Evolutionary conservation across 2,113 vertebrate genomes (phyloP).

Genomic region (Nannobrachium achirus): DNA sequence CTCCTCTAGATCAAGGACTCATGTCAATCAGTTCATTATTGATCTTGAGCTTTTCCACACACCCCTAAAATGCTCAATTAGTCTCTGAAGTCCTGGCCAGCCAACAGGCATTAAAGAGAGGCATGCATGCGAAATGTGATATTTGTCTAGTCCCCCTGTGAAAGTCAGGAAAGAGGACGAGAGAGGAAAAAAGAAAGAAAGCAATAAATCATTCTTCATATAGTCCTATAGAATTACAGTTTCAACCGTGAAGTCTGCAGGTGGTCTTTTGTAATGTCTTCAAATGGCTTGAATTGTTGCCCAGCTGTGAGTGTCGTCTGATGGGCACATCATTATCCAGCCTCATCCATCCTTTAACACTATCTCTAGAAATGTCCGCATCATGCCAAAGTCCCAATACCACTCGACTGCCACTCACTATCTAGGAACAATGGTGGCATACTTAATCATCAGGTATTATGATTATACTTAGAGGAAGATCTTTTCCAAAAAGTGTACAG

Average conservation of each 20-base stretch:
- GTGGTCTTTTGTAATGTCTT: constrained; percentile 1
- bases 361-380: constrained; percentile 73
- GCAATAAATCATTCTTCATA: no score
- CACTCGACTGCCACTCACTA: constrained; percentile 76
- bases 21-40: constrained; percentile 77
- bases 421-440: constrained; percentile 79
- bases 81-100: constrained; percentile 77
- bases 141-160: constrained; percentile 83
- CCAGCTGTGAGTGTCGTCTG: constrained; percentile 81
- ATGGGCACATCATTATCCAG: constrained; percentile 71
- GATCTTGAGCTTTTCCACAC: constrained; percentile 75
- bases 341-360: constrained; percentile 76
- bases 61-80: constrained; percentile 81
- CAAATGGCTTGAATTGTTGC: not conserved
- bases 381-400: constrained; percentile 80
- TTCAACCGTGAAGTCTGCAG: not conserved
- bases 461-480: no score
- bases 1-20: constrained; percentile 82
- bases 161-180: constrained; percentile 19
- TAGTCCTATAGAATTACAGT: no score
- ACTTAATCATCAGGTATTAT: no score
- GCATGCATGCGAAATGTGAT: constrained; percentile 86
- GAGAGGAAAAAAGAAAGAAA: no score
- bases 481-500: no score
- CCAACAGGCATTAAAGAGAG: constrained; percentile 80